phyloP scores from a whole-genome alignment of 2,888 invertebrate species.

The Deroplatys truncata region DNA sequence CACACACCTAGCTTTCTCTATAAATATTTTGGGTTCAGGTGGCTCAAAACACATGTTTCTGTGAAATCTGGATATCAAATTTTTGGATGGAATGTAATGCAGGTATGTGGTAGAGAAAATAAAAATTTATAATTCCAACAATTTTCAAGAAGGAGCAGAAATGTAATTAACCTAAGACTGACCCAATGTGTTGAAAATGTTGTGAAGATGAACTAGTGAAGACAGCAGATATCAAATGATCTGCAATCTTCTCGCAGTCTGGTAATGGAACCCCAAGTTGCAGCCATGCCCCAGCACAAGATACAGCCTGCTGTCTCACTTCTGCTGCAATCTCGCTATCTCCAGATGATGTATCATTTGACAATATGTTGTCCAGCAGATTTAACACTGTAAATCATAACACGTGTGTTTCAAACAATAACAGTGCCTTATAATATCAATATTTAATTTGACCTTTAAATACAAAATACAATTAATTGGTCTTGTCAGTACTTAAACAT shows the following conservation, averaged over 20 bases:
- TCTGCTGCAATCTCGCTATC: constrained; percentile 29
- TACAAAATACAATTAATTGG: no score
- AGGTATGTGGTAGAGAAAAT: no score
- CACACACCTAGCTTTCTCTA: no score
- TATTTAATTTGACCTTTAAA: no score
- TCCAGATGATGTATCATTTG: constrained; percentile 31
- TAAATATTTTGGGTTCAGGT: no score
- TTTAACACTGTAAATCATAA: constrained; percentile 35
- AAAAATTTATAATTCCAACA: no score
- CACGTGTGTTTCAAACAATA: neutral
- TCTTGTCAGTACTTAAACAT: no score
- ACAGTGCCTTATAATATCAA: no score
- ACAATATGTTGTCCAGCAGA: constrained; percentile 43
- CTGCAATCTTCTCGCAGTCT: constrained; percentile 35
- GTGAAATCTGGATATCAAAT: no score
- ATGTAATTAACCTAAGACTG: neutral
- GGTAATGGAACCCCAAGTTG: constrained; percentile 47
- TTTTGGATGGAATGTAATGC: no score
- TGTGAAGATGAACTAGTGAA: neutral
- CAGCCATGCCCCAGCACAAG: constrained; percentile 60
- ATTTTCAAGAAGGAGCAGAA: no score
- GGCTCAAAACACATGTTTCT: no score
- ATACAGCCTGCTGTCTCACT: constrained; percentile 45
- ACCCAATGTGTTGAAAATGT: neutral
- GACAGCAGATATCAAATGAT: constrained; percentile 33